phyloP scores from a whole-genome alignment of 2,888 invertebrate species.

The Margaritifera margaritifera region DNA sequence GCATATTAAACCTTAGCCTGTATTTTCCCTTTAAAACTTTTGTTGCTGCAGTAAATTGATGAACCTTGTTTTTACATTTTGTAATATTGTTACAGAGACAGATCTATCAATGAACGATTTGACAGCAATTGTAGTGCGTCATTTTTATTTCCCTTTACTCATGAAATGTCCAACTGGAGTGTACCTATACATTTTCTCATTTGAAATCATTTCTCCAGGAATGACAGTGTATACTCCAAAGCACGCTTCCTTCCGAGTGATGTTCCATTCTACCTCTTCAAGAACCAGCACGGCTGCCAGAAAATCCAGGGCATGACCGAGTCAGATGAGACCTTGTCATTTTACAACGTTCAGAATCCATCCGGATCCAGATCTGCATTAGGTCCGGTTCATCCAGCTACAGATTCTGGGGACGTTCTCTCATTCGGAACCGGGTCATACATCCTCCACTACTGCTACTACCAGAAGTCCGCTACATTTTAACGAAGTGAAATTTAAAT shows the following conservation, averaged over 20 bases:
- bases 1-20: no score
- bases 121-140: no score
- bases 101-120: no score
- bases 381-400: conserved; percentile 13
- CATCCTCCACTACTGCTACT: conserved; percentile 28
- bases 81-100: no score
- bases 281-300: conserved; percentile 34
- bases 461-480: not conserved
- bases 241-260: conserved; percentile 24
- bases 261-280: conserved; percentile 31
- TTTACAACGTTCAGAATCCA: conserved; percentile 20
- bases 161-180: no score
- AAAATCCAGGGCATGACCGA: conserved; percentile 27
- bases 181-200: no score
- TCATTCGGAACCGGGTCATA: conserved; percentile 13
- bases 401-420: conserved; percentile 11
- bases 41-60: no score
- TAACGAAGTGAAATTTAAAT: no score
- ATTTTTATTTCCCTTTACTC: no score
- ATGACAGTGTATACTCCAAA: conserved; percentile 29
- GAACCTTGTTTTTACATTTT: no score
- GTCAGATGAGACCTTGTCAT: conserved; percentile 25
- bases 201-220: conserved; percentile 12
- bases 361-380: conserved; percentile 1
- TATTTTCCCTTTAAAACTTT: no score